Conservation (phyloP, 2,797 vertebrate species). For the Numenius phaeopus region DNA sequence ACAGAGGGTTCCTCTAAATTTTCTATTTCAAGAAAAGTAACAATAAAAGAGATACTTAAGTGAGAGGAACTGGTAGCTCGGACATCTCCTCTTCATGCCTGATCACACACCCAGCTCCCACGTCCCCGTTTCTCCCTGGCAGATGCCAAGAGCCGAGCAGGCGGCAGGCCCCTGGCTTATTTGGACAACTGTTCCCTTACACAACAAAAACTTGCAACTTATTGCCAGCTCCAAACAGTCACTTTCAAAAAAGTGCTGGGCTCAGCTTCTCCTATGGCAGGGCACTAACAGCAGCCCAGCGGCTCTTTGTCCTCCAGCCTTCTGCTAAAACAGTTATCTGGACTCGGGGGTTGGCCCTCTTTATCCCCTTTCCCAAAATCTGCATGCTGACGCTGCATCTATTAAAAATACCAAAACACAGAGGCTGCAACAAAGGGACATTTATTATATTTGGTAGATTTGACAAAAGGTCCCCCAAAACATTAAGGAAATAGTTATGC, state of each 20-base stretch:
- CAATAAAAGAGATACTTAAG: neutral
- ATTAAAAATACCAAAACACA: neutral
- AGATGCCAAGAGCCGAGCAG: neutral
- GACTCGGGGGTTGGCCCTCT: neutral
- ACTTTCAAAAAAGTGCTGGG: constrained; percentile 4
- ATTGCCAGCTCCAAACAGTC: neutral
- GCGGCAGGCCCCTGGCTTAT: neutral
- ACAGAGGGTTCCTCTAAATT: neutral
- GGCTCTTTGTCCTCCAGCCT: neutral
- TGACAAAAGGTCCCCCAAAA: neutral
- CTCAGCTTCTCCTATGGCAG: constrained; percentile 1
- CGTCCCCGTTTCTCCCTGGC: neutral
- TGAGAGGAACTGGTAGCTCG: neutral
- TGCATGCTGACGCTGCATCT: neutral
- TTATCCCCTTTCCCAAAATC: neutral
- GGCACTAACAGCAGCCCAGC: neutral
- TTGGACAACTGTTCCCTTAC: constrained; percentile 15
- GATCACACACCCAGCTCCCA: neutral
- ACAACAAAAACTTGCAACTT: constrained; percentile 27
- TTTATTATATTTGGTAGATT: neutral
- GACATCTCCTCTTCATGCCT: neutral
- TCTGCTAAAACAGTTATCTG: neutral
- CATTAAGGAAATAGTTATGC: neutral
- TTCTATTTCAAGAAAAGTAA: neutral
- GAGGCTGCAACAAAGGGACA: neutral